Percentiles rank a stretch among this genome's conserved stretches.
Evolutionary conservation across 1,140 invertebrate species (phyloP).

Genomic region (Ceratoteleas bidentatus): DNA sequence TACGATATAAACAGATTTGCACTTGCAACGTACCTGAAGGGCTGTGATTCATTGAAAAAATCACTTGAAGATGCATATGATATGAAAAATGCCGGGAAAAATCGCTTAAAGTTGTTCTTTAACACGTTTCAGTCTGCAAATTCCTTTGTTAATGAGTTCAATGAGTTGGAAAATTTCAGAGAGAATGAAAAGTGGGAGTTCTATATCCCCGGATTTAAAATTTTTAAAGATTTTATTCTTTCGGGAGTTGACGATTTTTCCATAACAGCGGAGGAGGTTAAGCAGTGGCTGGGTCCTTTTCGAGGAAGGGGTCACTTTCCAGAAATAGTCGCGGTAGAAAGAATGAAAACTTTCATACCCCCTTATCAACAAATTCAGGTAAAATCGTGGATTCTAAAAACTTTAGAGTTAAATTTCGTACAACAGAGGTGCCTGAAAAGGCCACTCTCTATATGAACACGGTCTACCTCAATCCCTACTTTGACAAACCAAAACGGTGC

Average conservation of each 20-base stretch:
- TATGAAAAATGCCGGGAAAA: background rate
- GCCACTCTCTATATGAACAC: slow-evolving; percentile 12
- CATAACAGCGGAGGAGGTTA: slow-evolving; percentile 7
- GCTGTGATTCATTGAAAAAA: background rate
- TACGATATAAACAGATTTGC: background rate
- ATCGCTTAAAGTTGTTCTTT: background rate
- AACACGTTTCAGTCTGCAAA: slow-evolving; percentile 1
- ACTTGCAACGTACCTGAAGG: background rate
- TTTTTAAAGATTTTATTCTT: slow-evolving; percentile 14
- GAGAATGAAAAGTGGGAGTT: slow-evolving; percentile 12
- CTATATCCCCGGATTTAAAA: slow-evolving; percentile 1
- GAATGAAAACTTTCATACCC: background rate
- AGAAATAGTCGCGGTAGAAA: background rate
- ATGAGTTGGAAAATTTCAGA: background rate
- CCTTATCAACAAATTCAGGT: background rate
- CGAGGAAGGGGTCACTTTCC: background rate
- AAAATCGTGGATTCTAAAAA: slow-evolving; percentile 1
- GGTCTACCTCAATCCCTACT: slow-evolving; percentile 8
- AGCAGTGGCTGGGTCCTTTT: slow-evolving; percentile 4
- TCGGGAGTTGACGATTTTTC: slow-evolving; percentile 6
- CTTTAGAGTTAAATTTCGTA: slow-evolving; percentile 12
- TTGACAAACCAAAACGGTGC: slow-evolving; percentile 10
- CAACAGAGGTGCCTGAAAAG: slow-evolving; percentile 14
- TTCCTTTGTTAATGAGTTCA: slow-evolving; percentile 5
- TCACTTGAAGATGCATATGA: background rate